Percentiles rank a stretch among this genome's conserved stretches.
These are phyloP conservation scores for Hydra vulgaris DNA, from an alignment of 30 jellyfish, hydroid and myxozoan species.

Conservation along the genomic window DNA sequence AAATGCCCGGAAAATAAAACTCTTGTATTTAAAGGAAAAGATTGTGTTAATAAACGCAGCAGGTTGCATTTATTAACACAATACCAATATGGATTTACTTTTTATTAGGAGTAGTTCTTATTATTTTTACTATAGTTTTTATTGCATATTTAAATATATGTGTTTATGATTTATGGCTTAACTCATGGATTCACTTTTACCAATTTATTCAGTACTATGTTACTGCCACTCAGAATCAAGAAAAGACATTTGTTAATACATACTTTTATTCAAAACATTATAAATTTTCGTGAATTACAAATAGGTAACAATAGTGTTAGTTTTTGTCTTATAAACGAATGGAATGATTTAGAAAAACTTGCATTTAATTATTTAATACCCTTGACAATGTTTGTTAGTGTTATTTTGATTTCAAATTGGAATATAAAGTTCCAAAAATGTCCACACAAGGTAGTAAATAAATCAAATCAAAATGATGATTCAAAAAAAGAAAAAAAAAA, in stretches of 20 bases:
- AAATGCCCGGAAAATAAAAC: neutral
- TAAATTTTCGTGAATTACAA: neutral
- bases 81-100: no score
- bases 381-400: neutral
- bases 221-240: neutral
- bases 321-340: neutral
- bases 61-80: neutral
- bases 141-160: neutral
- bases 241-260: neutral
- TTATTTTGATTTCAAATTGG: neutral
- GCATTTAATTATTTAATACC: neutral
- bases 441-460: neutral
- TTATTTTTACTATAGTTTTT: neutral
- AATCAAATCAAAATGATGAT: neutral
- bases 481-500: neutral
- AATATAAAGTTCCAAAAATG: neutral
- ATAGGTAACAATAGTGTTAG: neutral
- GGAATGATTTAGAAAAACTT: conserved; percentile 2
- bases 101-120: neutral
- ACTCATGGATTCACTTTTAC: neutral
- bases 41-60: neutral
- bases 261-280: neutral
- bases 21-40: neutral
- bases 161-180: neutral
- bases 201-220: neutral